A percentile compares a stretch with the other conserved stretches of the same genome.
phyloP scores from a whole-genome alignment of 2,113 vertebrate species.

The Anolis sagrei region DNA sequence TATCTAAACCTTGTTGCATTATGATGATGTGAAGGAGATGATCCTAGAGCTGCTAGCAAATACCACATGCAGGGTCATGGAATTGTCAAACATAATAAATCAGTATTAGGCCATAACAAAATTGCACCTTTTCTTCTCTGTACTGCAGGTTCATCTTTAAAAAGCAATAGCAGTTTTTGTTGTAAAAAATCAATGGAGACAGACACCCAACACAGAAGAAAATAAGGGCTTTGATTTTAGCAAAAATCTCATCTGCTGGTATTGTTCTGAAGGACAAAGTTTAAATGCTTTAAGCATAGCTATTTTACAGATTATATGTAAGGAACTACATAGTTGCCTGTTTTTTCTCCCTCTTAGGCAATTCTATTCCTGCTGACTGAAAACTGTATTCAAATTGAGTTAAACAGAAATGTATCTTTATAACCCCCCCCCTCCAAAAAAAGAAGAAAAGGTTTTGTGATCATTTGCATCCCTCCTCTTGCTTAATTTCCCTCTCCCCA shows the following conservation, averaged over 20 bases:
- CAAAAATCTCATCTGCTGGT: slow-evolving; percentile 52
- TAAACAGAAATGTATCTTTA: slow-evolving; percentile 39
- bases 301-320: slow-evolving; percentile 33
- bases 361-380: slow-evolving; percentile 43
- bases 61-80: slow-evolving; percentile 48
- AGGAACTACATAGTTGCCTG: slow-evolving; percentile 40
- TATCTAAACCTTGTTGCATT: slow-evolving; percentile 36
- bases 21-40: slow-evolving; percentile 37
- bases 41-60: slow-evolving; percentile 46
- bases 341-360: slow-evolving; percentile 50
- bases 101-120: not conserved
- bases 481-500: not conserved
- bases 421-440: slow-evolving; percentile 42
- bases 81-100: slow-evolving; percentile 65
- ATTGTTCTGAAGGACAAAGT: slow-evolving; percentile 63
- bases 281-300: slow-evolving; percentile 37
- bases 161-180: not conserved
- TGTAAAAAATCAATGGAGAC: slow-evolving; percentile 30
- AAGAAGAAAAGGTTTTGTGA: not conserved
- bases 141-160: not conserved
- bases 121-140: not conserved
- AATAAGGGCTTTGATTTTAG: slow-evolving; percentile 65
- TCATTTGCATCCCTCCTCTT: slow-evolving; percentile 33
- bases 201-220: slow-evolving; percentile 57
- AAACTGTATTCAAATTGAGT: slow-evolving; percentile 42